These are phyloP conservation scores for Asbolus verrucosus DNA, from an alignment of 1,140 invertebrate genomes.

Conservation along the genomic window DNA sequence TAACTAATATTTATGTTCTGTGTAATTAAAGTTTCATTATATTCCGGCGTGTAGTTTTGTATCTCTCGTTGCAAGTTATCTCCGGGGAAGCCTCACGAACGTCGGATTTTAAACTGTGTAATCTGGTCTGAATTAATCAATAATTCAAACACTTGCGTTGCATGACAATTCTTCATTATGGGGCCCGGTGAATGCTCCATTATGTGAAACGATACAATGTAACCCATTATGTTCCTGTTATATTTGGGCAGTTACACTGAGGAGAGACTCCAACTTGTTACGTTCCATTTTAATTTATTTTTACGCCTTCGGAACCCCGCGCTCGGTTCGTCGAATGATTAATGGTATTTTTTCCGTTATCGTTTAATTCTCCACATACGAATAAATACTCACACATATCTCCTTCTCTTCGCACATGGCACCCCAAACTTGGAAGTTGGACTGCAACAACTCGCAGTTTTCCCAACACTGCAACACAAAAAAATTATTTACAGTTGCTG, in stretches of 20 bases:
- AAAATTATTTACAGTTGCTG: conserved; percentile 37
- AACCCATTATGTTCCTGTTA: conserved; percentile 45
- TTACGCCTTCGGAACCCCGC: conserved; percentile 35
- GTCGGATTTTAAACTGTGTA: conserved; percentile 29
- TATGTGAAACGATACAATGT: conserved; percentile 50
- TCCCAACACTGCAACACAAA: conserved; percentile 83
- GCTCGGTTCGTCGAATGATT: conserved; percentile 29
- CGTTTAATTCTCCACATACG: neutral
- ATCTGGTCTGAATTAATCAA: conserved; percentile 46
- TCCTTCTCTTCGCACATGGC: conserved; percentile 76
- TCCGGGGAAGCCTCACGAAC: conserved; percentile 30
- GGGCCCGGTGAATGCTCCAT: conserved; percentile 51
- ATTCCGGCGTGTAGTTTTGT: conserved; percentile 28
- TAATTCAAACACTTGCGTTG: conserved; percentile 47
- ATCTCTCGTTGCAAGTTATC: conserved; percentile 23
- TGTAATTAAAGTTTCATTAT: conserved; percentile 45
- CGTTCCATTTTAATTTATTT: conserved; percentile 37
- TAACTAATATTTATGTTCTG: conserved; percentile 37
- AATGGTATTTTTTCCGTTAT: conserved; percentile 5
- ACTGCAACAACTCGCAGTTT: conserved; percentile 80
- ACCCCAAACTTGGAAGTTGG: conserved; percentile 78
- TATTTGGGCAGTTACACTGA: conserved; percentile 30
- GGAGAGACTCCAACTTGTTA: conserved; percentile 33
- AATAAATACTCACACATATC: conserved; percentile 75
- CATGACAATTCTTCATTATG: conserved; percentile 55